Conservation (phyloP, 2,113 vertebrate genomes). For the Aptenodytes patagonicus region DNA sequence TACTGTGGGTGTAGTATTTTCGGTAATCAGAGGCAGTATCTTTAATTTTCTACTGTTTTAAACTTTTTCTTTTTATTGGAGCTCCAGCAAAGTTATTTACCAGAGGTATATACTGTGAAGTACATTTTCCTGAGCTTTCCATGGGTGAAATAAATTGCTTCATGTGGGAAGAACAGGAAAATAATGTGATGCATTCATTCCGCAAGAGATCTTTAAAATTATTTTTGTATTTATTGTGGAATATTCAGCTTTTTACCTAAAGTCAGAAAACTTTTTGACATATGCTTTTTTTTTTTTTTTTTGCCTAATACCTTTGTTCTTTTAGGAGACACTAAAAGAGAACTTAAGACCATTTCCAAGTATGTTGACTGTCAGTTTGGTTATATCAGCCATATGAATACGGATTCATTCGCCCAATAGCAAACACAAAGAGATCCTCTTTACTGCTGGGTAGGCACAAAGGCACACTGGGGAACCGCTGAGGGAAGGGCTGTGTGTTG, state of each 20-base stretch:
- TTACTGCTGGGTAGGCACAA: not conserved
- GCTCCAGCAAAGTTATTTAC: conserved; percentile 27
- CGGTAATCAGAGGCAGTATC: not conserved
- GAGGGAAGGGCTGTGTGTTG: not conserved
- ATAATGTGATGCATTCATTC: not conserved
- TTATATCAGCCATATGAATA: not conserved
- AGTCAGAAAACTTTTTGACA: not conserved
- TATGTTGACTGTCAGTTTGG: not conserved
- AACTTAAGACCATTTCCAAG: not conserved
- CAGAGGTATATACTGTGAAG: not conserved
- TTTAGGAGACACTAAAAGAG: not conserved
- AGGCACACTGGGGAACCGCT: not conserved
- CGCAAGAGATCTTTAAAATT: not conserved
- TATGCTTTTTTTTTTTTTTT: no score
- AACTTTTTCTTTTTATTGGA: conserved; percentile 10
- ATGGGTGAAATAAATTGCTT: not conserved
- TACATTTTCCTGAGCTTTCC: not conserved
- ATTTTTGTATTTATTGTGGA: not conserved
- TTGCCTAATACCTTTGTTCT: not conserved
- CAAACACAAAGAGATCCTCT: not conserved
- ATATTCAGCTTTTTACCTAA: not conserved
- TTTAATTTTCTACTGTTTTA: conserved; percentile 45
- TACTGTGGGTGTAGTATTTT: not conserved
- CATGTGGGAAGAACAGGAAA: not conserved
- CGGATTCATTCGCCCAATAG: not conserved